Conservation (phyloP, 2,797 vertebrate species). For the Petrocephalus schoutedeni region DNA sequence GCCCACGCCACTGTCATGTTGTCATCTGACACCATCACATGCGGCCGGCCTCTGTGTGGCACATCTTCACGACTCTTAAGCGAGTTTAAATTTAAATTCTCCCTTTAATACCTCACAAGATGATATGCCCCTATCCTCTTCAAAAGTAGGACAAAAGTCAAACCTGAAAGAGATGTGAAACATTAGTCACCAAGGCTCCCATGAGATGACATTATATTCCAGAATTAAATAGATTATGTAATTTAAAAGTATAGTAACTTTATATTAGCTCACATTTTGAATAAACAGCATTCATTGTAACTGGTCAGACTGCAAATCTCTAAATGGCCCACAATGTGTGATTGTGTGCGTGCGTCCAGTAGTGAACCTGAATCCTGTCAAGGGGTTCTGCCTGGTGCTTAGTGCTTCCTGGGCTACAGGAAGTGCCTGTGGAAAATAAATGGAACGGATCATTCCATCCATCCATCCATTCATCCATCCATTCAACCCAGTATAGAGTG, state of each 20-base stretch:
- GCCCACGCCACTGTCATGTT: not conserved
- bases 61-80: not conserved
- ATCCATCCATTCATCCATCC: not conserved
- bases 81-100: not conserved
- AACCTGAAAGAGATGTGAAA: not conserved
- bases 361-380: not conserved
- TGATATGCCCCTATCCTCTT: not conserved
- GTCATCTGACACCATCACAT: not conserved
- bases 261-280: not conserved
- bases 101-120: not conserved
- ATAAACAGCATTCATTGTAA: not conserved
- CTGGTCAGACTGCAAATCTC: not conserved
- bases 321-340: not conserved
- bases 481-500: not conserved
- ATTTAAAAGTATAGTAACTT: not conserved
- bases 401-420: not conserved
- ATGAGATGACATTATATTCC: not conserved
- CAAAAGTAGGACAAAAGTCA: not conserved
- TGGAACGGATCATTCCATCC: too few species aligned
- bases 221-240: not conserved
- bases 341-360: not conserved
- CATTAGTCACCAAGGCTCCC: not conserved
- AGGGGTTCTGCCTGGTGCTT: not conserved
- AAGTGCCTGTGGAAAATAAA: too few species aligned
- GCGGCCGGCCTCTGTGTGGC: not conserved